phyloP scores from a whole-genome alignment of 2,797 vertebrate species.

The Hypotaenidia philippensis region DNA sequence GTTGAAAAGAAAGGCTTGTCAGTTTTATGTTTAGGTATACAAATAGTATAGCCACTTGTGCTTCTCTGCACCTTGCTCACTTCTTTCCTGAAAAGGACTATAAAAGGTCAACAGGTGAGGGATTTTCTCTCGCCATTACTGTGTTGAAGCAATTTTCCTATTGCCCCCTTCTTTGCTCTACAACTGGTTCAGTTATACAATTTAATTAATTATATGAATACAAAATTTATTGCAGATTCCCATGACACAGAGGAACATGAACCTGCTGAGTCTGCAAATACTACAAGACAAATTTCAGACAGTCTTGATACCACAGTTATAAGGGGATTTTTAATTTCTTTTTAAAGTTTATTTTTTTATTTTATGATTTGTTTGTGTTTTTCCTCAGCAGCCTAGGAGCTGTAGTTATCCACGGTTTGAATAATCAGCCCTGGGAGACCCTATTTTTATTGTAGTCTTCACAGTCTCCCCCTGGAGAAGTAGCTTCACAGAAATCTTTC shows the following conservation, averaged over 20 bases:
- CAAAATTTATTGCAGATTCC: not conserved
- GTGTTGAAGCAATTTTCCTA: not conserved
- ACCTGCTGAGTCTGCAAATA: not conserved
- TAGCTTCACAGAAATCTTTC: not conserved
- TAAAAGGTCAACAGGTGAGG: not conserved
- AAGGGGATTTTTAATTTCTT: not conserved
- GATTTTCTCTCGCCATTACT: not conserved
- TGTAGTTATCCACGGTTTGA: not conserved
- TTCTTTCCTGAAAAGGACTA: not conserved
- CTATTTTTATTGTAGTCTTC: not conserved
- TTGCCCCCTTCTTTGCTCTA: not conserved
- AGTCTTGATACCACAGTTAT: not conserved
- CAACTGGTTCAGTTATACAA: not conserved
- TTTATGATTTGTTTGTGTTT: not conserved
- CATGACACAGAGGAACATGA: not conserved
- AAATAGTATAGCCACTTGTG: not conserved
- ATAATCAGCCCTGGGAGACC: not conserved
- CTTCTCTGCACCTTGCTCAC: not conserved
- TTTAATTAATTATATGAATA: not conserved
- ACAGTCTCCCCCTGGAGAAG: no score
- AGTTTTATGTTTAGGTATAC: not conserved
- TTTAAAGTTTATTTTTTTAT: not conserved
- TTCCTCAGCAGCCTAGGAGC: not conserved
- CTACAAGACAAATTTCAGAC: not conserved
- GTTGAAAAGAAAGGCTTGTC: not conserved